phyloP scores from a whole-genome alignment of 2,113 vertebrate species.

The Oxyruncus cristatus region DNA sequence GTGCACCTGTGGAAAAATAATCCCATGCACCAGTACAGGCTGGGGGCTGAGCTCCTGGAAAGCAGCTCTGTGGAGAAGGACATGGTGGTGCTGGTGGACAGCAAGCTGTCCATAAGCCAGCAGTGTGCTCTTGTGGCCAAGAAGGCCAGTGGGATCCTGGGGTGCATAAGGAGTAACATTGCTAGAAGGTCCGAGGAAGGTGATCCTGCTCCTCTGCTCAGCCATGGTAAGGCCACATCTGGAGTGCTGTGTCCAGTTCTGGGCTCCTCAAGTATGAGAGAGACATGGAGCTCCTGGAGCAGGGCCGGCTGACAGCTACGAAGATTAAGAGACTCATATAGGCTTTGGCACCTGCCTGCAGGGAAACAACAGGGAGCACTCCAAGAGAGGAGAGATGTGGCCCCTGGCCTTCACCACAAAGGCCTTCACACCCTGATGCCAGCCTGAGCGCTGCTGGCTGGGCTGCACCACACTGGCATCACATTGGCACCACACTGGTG shows the following conservation, averaged over 20 bases:
- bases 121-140: background rate
- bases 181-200: background rate
- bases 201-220: background rate
- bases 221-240: background rate
- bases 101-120: background rate
- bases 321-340: background rate
- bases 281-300: background rate
- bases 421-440: background rate
- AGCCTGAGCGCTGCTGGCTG: accelerated
- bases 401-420: background rate
- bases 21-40: background rate
- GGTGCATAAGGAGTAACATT: too few species aligned
- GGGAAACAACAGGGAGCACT: background rate
- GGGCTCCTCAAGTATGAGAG: background rate
- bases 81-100: background rate
- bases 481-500: background rate
- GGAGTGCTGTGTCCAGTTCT: background rate
- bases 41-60: background rate
- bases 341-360: background rate
- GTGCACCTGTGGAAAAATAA: background rate
- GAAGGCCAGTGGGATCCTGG: background rate
- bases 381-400: background rate
- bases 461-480: background rate
- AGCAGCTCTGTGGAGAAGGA: background rate
- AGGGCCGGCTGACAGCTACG: background rate